phyloP scores from a whole-genome alignment of 2,113 vertebrate genomes.

The Camelus bactrianus region DNA sequence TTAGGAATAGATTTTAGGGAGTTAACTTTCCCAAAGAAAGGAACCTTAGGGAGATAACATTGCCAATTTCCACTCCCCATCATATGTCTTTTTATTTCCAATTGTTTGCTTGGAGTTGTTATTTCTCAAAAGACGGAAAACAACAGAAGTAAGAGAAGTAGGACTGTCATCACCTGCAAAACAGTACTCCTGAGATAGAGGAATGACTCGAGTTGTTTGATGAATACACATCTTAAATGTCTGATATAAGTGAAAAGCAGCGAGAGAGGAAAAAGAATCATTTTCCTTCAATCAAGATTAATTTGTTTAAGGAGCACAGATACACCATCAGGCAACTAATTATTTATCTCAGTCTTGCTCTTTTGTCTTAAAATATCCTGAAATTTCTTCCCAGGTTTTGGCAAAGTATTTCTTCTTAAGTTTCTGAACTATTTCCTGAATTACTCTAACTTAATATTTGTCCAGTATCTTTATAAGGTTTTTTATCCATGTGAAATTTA shows the following conservation, averaged over 20 bases:
- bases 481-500: background rate
- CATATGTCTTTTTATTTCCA: background rate
- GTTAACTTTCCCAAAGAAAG: background rate
- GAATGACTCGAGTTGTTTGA: background rate
- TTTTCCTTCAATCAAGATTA: background rate
- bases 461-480: background rate
- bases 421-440: background rate
- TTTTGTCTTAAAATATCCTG: background rate
- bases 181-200: background rate
- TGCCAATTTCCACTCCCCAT: background rate
- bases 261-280: background rate
- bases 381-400: background rate
- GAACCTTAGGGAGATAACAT: background rate
- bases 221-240: background rate
- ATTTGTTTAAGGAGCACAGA: background rate
- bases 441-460: background rate
- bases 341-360: background rate
- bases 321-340: background rate
- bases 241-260: background rate
- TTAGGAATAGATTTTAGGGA: background rate
- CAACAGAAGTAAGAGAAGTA: background rate
- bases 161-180: background rate
- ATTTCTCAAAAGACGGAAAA: slow-evolving; percentile 10
- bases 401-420: background rate
- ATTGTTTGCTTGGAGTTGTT: background rate